Evolutionary conservation across 2,888 invertebrate species (phyloP), one percentile per base, ranked within the genome.

Genomic region (Philopedon plagiatum): DNA sequence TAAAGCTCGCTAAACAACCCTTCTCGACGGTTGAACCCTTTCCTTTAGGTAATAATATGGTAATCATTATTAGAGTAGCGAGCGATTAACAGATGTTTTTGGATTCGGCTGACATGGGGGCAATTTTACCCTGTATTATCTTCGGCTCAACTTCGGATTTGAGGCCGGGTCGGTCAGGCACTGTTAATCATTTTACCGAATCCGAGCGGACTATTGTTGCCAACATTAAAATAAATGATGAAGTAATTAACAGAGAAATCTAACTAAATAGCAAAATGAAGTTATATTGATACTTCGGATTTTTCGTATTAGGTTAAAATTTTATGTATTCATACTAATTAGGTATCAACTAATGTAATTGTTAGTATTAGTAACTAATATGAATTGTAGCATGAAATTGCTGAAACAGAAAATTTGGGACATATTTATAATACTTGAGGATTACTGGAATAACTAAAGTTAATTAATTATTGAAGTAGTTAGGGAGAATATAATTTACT

Each of bases 121-220:
- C 60, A 68, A 70, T 70, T 60, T 71, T 54, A 46, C 44, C 51
- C 41, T 49, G 58, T 57, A 74, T 76, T 74, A 76, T 76, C 69
- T 62, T 34, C 57, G 69, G 64, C 71, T 61, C 72, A 71, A 75
- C 60, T 73, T 67, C 69, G 72, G 68, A 61, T 67, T 74, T 74
- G 44, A 70, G 61, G 62, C 18, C 23, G 67, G 68, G 51, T 70
- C 66, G 62, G 62, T 58, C 70, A 67, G 64, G 71, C 69, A 72
- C 71, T 69, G 71, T 75, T 62, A 75, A 76, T 76, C 74, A 76
- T 74, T 72, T 76, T 63, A 67, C 69, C 54, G 64, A 65, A 72
- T 74, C 65, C 74, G 29, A 69, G 62, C 60, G 46, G 54, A 65
- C 66, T 71, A 64, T 73, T 62, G 69, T 62, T 69, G 69, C 57